Base-by-base conservation (phyloP, 1,140 invertebrate genomes). In the Aphis craccivora region DNA sequence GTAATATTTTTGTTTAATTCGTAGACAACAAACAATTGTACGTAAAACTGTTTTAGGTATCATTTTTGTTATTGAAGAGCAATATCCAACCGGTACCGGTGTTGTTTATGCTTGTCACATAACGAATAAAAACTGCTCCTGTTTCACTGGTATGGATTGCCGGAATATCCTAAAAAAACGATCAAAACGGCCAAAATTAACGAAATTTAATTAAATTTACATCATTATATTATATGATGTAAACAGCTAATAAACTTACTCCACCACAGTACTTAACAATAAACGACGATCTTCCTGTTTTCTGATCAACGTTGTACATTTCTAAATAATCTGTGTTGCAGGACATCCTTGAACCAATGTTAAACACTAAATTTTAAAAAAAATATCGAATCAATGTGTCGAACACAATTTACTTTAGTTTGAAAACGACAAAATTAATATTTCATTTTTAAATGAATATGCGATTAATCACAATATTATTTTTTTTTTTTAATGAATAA, bases 221-320 rank as follows among this genome's bases (percentile, higher is more conserved):
- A 14, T n/a, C 8, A 43, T 84, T 30, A 43, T 83, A 83, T 23
- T 37, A 9, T 37, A 9, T 25, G 2, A 43, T 37, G 22, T 81
- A 7, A 30, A 87, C 25, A 18, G 6, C 1, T 87, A 45, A n/a
- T 76, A 81, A 11, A 83, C 76, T 83, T 37, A 92, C 76, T 51
- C 76, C 45, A 14, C 76, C 90, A 25, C 67, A 92, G 35, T 92
- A 92, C 53, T 92, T 92, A 22, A 76, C n/a, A 23, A 92, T 76
- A 51, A 92, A 92, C n/a, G 76, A 92, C 35, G 60, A 76, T 84
- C 53, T 9, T 14, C 76, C 67, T 0, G 90, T 83, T 1, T 1
- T 5, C 22, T 76, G 90, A 23, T 92, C n/a, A 9, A 92, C 90
- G 11, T 92, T 51, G 43, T 83, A 83, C 18, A 92, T 35, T 35